Evolutionary conservation across 1,140 invertebrate genomes (phyloP), one percentile per base, ranked within the genome.

Genomic region (Brachionus paranguensis): DNA sequence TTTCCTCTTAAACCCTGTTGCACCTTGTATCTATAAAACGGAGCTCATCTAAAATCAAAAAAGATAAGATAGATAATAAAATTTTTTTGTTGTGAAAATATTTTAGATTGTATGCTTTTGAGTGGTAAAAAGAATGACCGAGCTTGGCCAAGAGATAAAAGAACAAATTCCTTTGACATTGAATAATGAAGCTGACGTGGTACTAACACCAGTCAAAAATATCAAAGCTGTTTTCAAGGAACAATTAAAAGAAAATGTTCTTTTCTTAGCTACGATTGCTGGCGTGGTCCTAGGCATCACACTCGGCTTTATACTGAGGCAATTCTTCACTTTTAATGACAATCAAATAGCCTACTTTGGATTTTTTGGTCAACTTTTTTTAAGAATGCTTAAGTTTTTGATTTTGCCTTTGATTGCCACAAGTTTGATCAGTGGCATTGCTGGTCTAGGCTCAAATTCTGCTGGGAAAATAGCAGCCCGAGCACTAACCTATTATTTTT

Each of bases 401-500:
- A 84, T 84, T 14, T 24, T 84, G n/a, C 84, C 84, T 12, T 70
- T 84, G 33, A 84, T 84, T 14, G 64, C 45, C 8, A 64, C 84
- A 41, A 84, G 84, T 78, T 43, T 84, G 5, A 84, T 84, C 12
- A 64, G 64, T 50, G 53, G 64, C 5, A 68, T 84, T 33, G 70
- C 70, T 45, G 53, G 72, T 17, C 17, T 84, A 10, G 70, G 43
- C 29, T 55, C 84, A 10, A 47, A 78, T 37, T 65, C 72, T 33
- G 68, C 74, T 3, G 84, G 88, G 7, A 86, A 86, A 83, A 87
- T 89, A 83, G 88, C 88, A 1, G 76, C 85, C 0, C 14, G 43
- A 55, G 78, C 84, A 27, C 37, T 84, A 3, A 50, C 53, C n/a
- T 83, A 72, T 68, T 83, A 74, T 41, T 43, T 65, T 55, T 43